Conservation (phyloP, 2,797 vertebrate genomes). For the Argentina silus region DNA sequence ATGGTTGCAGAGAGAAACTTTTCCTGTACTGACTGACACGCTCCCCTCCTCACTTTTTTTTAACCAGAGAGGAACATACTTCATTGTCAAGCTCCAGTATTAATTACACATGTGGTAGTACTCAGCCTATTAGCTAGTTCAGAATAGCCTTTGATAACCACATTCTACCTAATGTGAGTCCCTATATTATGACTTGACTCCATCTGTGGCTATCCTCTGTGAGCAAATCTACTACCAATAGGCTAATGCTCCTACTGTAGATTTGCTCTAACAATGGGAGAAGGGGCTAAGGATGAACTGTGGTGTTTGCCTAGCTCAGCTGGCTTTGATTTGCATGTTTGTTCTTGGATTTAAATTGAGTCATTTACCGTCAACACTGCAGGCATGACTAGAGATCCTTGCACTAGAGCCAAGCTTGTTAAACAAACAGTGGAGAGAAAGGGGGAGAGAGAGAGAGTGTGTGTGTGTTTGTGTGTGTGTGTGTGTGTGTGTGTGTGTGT, state of each 20-base stretch:
- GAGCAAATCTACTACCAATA: constrained; percentile 7
- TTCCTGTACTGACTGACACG: too few relatives aligned
- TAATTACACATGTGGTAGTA: too few relatives aligned
- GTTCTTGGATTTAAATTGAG: constrained; percentile 33
- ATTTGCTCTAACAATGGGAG: constrained; percentile 10
- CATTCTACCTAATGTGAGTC: not conserved
- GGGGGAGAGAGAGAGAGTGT: constrained; percentile 51
- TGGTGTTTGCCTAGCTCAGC: constrained; percentile 27
- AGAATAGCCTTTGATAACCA: not conserved
- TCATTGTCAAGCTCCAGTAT: too few relatives aligned
- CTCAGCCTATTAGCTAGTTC: not conserved
- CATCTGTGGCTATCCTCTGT: not conserved
- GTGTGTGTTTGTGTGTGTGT: constrained; percentile 65
- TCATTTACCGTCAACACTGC: constrained; percentile 26
- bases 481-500: constrained; percentile 65
- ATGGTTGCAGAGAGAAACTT: not conserved
- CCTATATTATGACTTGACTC: not conserved
- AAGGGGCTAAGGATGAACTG: constrained; percentile 18
- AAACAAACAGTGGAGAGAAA: constrained; percentile 28
- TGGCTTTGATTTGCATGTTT: constrained; percentile 34
- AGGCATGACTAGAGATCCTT: constrained; percentile 21
- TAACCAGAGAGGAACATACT: not conserved
- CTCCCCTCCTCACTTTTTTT: too few relatives aligned
- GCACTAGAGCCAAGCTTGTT: constrained; percentile 27
- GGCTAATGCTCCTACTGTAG: constrained; percentile 12